Evolutionary conservation across 2,888 invertebrate genomes (phyloP).

Genomic region (Meghimatium bilineatum): DNA sequence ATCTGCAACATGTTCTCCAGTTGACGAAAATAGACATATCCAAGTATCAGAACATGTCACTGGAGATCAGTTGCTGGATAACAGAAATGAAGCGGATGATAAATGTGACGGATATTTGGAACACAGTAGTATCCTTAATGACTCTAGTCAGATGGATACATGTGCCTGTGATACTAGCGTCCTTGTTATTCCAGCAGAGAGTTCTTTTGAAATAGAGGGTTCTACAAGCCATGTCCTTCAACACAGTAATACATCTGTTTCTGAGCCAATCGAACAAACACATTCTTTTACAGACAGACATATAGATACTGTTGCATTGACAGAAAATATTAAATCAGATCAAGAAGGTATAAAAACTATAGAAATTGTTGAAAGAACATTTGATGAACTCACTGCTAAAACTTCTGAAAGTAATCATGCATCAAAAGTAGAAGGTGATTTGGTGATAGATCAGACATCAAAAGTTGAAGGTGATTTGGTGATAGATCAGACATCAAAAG

Average conservation of each 20-base stretch:
- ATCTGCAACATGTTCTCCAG: slow-evolving; percentile 1
- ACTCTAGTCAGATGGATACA: slow-evolving; percentile 19
- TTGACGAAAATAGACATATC: neutral
- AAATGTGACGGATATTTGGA: neutral
- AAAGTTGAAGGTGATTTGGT: neutral
- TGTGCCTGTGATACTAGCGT: slow-evolving; percentile 45
- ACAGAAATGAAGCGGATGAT: neutral
- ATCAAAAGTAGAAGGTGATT: too few relatives aligned
- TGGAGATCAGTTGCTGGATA: neutral
- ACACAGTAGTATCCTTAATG: neutral
- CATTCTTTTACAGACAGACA: neutral
- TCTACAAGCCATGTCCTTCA: neutral
- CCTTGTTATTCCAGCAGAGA: slow-evolving; percentile 39
- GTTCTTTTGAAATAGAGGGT: slow-evolving; percentile 6
- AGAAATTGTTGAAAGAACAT: neutral
- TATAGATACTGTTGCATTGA: neutral
- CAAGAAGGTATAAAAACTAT: neutral
- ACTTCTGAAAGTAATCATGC: neutral
- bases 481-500: neutral
- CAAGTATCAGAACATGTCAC: neutral
- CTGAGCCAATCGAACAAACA: neutral
- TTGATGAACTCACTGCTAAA: neutral
- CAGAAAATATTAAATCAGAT: too few relatives aligned
- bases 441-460: neutral
- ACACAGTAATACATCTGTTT: neutral